Conservation (phyloP, 2,888 invertebrate genomes). For the Mythimna albipuncta region DNA sequence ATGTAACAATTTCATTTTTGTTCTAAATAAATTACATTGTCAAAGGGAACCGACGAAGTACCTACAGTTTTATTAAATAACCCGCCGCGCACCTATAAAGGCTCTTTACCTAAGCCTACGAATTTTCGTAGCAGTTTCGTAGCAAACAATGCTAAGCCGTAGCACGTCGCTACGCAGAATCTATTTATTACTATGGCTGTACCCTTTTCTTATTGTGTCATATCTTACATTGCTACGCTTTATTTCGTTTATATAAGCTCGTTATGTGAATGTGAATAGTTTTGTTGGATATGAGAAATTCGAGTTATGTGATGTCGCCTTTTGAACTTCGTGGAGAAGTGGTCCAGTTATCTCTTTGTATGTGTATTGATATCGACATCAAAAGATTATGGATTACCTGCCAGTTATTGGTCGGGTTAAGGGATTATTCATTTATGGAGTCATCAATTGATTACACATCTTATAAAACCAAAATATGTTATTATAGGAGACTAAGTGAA, state of each 20-base stretch:
- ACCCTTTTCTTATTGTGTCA: conserved; percentile 68
- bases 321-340: not conserved
- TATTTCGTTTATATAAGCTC: conserved; percentile 61
- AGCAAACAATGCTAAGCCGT: conserved; percentile 79
- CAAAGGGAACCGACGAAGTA: conserved; percentile 57
- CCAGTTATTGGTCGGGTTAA: no score
- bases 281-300: conserved; percentile 27
- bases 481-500: no score
- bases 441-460: no score
- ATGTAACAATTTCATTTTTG: conserved; percentile 48
- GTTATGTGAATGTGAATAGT: conserved; percentile 55
- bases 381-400: not conserved
- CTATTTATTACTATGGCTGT: conserved; percentile 69
- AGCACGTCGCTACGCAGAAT: conserved; percentile 67
- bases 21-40: conserved; percentile 58
- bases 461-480: no score
- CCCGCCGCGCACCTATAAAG: conserved; percentile 54
- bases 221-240: conserved; percentile 62
- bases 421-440: no score
- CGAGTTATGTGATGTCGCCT: conserved; percentile 5
- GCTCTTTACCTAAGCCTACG: conserved; percentile 68
- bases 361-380: not conserved
- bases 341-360: not conserved
- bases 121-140: conserved; percentile 68
- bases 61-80: conserved; percentile 64